Percentiles rank a stretch among this genome's conserved stretches.
These are phyloP conservation scores for Xyrauchen texanus DNA, from an alignment of 2,113 vertebrate genomes.

Conservation along the genomic window DNA sequence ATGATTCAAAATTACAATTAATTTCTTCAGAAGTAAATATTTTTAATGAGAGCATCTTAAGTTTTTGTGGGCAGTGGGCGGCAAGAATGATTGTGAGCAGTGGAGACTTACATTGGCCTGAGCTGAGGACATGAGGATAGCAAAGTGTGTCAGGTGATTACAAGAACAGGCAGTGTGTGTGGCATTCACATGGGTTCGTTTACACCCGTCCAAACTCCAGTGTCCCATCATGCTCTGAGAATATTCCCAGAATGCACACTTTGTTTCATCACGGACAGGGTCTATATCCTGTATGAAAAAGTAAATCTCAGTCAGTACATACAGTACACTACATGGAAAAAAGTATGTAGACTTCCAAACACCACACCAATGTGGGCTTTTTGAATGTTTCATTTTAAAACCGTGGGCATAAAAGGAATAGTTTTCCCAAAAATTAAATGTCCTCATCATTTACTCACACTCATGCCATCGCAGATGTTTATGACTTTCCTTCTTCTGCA, in stretches of 20 bases:
- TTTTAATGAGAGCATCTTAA: too few species aligned
- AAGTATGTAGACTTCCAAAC: too few species aligned
- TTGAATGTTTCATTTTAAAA: too few species aligned
- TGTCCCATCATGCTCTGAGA: constrained; percentile 82
- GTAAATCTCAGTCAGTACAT: constrained; percentile 7
- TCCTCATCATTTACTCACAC: too few species aligned
- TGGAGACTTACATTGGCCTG: constrained; percentile 75
- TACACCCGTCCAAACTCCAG: constrained; percentile 90
- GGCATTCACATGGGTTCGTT: constrained; percentile 75
- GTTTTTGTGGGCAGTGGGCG: neutral
- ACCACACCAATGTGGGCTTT: too few species aligned
- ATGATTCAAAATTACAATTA: too few species aligned
- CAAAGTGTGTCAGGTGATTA: constrained; percentile 96
- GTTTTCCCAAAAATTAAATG: too few species aligned
- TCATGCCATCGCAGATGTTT: too few species aligned
- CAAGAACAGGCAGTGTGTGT: constrained; percentile 90
- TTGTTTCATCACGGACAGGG: constrained; percentile 72
- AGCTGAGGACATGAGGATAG: constrained; percentile 96
- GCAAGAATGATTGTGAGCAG: neutral
- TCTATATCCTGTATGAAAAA: constrained; percentile 73
- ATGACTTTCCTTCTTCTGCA: too few species aligned
- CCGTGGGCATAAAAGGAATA: too few species aligned
- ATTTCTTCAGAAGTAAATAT: too few species aligned
- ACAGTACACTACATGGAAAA: too few species aligned
- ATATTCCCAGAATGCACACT: constrained; percentile 96